Base-by-base conservation (phyloP, 2,888 invertebrate genomes). In the Lasiommata megera region DNA sequence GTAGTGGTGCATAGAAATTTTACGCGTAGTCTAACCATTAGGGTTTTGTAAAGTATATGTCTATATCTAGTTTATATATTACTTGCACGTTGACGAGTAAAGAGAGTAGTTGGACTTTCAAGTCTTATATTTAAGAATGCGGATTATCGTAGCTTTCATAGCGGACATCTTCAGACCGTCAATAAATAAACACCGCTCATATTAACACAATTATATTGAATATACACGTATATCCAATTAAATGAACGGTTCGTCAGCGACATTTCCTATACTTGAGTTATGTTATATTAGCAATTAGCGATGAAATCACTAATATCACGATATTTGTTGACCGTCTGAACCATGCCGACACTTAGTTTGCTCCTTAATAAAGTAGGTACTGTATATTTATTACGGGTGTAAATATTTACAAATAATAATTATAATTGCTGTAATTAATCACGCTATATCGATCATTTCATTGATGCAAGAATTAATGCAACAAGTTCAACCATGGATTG, bases 401-500 rank as follows among this genome's bases (percentile, higher is more conserved):
- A 34, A 34, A 34, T 34, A 34, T 11, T 34, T 9, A 34, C 7
- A 6, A 8, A 0, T 28, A 12, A 2, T 12, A 43, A 1, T 8
- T 12, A 29, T 12, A 16, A 6, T 9, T 28, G 14, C 6, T 23
- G 11, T 23, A 28, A 36, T 12, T 2, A 6, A 12, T 17, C 3
- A 36, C 18, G 12, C n/a, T 36, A 36, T 18, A 36, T 36, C 17
- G 8, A n/a, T 48, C 36, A 44, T 36, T 43, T 11, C 23, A 55
- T 23, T 41, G 11, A 48, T 9, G n/a, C 12, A 43, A 31, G 8
- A 43, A n/a, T n/a, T n/a, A n/a, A 31, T 29, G 29, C 12, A 54
- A 36, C 23, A 1, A 56, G 34, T 14, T 56, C 46, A 53, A 57
- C 41, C 47, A 43, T 18, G 46, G 56, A 55, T 54, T 38, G 31